Percentiles rank a stretch among this genome's conserved stretches.
Evolutionary conservation across 2,113 vertebrate genomes (phyloP).

Genomic region (Dermatemys mawii): DNA sequence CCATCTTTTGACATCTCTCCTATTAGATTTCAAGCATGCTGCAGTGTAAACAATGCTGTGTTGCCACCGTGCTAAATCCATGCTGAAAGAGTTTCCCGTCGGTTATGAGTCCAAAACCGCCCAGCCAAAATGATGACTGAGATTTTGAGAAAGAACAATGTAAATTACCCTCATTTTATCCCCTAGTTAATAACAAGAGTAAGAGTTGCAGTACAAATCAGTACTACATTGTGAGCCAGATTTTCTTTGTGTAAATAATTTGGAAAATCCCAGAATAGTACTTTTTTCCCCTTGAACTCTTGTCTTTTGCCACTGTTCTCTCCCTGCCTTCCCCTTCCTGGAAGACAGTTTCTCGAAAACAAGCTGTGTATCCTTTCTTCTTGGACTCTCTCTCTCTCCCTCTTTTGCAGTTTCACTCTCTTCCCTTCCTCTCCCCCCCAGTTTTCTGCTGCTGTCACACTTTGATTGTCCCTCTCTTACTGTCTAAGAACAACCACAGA

Average conservation of each 20-base stretch:
- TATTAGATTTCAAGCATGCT: neutral
- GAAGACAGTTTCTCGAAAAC: neutral
- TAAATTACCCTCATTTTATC: neutral
- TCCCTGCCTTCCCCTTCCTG: neutral
- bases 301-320: neutral
- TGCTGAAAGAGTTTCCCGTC: neutral
- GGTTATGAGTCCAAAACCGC: neutral
- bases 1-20: neutral
- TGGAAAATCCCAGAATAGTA: neutral
- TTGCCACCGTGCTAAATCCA: neutral
- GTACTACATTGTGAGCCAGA: neutral
- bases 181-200: neutral
- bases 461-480: neutral
- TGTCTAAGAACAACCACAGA: neutral
- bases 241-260: neutral
- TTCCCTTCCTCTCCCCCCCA: neutral
- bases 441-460: neutral
- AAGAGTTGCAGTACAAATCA: neutral
- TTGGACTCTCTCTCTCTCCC: neutral
- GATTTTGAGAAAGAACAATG: neutral
- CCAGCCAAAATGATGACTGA: neutral
- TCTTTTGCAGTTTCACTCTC: neutral
- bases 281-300: neutral
- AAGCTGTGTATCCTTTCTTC: neutral
- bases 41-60: neutral